Percentiles rank a stretch among this genome's conserved stretches.
phyloP scores from a whole-genome alignment of 2,113 vertebrate genomes.

The Boulengeromyrus knoepffleri region DNA sequence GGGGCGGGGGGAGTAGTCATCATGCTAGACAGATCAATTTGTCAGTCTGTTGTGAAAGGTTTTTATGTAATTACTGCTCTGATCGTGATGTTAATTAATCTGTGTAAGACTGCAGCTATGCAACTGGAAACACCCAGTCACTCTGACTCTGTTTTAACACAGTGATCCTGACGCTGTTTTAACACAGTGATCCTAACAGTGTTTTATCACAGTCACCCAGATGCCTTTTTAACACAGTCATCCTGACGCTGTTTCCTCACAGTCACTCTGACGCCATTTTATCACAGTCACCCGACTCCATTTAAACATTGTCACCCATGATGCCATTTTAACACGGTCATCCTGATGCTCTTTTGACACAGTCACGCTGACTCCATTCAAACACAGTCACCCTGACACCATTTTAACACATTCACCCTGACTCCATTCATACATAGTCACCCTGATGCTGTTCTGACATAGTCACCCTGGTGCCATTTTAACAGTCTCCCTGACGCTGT shows the following conservation, averaged over 20 bases:
- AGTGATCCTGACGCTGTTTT: background rate
- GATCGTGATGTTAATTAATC: background rate
- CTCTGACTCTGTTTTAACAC: background rate
- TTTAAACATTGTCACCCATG: background rate
- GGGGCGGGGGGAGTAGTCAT: background rate
- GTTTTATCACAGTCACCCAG: background rate
- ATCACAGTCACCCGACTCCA: background rate
- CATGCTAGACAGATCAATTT: background rate
- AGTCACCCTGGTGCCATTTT: background rate
- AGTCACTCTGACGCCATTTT: background rate
- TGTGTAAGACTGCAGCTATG: background rate
- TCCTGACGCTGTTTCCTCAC: background rate
- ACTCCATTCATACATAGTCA: background rate
- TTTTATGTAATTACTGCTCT: constrained; percentile 3
- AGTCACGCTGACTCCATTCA: background rate
- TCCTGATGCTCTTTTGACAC: background rate
- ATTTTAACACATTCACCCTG: background rate
- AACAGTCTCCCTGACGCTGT: background rate
- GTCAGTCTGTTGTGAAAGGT: background rate
- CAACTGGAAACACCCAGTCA: background rate
- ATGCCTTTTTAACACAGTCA: background rate
- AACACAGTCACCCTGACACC: no score
- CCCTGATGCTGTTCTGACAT: background rate
- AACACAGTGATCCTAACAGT: background rate
- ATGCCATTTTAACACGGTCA: background rate